Conservation (phyloP, 2,797 vertebrate genomes). For the Masticophis lateralis region DNA sequence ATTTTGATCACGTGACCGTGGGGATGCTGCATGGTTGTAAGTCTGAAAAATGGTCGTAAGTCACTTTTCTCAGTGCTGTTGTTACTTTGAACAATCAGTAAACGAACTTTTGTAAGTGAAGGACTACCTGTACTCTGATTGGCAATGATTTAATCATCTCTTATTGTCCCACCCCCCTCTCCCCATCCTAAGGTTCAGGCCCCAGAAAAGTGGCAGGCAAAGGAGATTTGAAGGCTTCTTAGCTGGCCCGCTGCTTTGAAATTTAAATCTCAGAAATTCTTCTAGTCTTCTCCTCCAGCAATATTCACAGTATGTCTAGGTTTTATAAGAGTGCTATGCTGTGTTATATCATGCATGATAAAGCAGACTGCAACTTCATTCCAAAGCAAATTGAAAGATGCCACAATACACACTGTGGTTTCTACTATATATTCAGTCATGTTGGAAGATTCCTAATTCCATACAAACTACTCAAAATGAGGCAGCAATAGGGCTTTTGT, state of each 20-base stretch:
- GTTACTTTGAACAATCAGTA: too few relatives aligned
- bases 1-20: too few relatives aligned
- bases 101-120: too few relatives aligned
- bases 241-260: background rate
- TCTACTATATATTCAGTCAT: background rate
- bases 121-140: too few relatives aligned
- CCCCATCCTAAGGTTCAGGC: background rate
- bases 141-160: background rate
- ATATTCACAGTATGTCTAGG: too few relatives aligned
- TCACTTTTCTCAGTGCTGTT: too few relatives aligned
- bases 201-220: background rate
- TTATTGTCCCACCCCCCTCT: rapidly evolving
- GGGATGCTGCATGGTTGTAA: too few relatives aligned
- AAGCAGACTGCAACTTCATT: background rate
- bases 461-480: background rate
- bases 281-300: background rate
- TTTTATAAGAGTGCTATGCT: too few relatives aligned
- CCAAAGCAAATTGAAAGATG: background rate
- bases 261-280: background rate
- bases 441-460: background rate
- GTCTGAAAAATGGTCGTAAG: too few relatives aligned
- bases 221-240: background rate
- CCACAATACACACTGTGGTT: background rate
- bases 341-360: background rate
- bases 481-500: background rate